Evolutionary conservation across 2,113 vertebrate genomes (phyloP), one percentile per base, ranked within the genome.

Genomic region (Potamarius usumacintae): DNA sequence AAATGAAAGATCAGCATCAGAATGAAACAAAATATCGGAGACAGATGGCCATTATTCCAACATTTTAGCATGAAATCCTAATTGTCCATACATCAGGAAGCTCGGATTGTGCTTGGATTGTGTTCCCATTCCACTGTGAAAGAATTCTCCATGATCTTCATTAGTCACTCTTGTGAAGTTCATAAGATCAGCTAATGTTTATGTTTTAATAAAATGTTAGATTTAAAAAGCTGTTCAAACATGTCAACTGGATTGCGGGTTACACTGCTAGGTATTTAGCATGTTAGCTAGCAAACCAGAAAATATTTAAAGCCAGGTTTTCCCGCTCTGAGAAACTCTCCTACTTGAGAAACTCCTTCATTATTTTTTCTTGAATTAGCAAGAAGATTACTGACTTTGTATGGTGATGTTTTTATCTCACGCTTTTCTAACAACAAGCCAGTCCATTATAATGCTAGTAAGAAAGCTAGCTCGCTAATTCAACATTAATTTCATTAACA

Each of bases 1-100:
- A 95, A 91, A 93, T 86, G 88, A 94, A 93, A 93, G 92, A 93
- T 93, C 91, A 74, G 71, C 57, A 2, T 55, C 52, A 34, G 71
- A 62, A 85, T 76, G 69, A 76, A 85, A 85, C 42, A 0, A 11
- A 48, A 85, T 60, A 76, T 27, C 71, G 48, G 18, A 48, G 72
- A 84, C 82, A 92, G 81, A 69, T 52, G 4, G 65, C 85, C 30
- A 80, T 50, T 60, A 27, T 48, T 76, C 15, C n/a, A 12, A 82
- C 8, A 2, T 57, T 52, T 74, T 50, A 81, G 84, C 72, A 69
- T 76, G 69, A 89, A 89, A 85, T 84, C 83, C 83, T 48, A 57
- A 84, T 55, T 25, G 42, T 67, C 34, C 93, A 92, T 94, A 93
- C 89, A 91, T 95, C 94, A 94, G 94, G 93, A 94, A 94, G 94